Base-by-base conservation (phyloP, 2,797 vertebrate species). In the Caiman crocodilus region DNA sequence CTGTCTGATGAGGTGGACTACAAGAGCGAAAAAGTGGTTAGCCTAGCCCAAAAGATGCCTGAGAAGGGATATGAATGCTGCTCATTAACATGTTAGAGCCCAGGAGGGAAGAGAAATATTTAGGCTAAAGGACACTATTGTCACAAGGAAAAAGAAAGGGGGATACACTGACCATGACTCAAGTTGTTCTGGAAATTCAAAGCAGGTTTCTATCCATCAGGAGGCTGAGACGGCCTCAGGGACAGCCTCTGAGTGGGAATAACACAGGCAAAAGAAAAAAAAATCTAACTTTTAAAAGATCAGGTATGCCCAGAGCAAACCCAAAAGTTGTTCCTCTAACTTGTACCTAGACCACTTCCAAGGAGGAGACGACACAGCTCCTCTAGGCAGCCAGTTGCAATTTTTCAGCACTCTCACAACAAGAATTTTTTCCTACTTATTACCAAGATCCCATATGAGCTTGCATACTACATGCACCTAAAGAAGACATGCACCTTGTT, bases 191-290 rank as follows among this genome's bases (percentile, higher is more conserved):
- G 18, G 23, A 23, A 5, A 26, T 15, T 28, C 77, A 50, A 75
- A 11, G 5, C 77, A 5, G 28, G 11, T 64, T 7, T 61, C 10
- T 42, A 71, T 25, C 28, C 83, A 18, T 6, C 15, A 32, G 2
- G 84, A 25, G 4, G 83, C 6, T 1, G 11, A 1, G 1, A 2
- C 42, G 11, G 42, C 42, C 42, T 20, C 79, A 12, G 4, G 65
- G 30, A 21, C 81, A 79, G 1, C 58, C 25, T 11, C 14, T 74
- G 1, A 0, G 30, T 26, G 4, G 2, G 2, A 50, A 50, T 9
- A 3, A 14, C 79, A 85, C 20, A 79, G 67, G 28, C 88, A 2
- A 4, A 79, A 1, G 9, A 18, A 84, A 82, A 71, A 71, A 50
- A 50, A 50, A 50, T 50, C 42, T 11, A 50, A 50, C 42, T 50